Evolutionary conservation across 2,888 invertebrate genomes (phyloP), one percentile per base, ranked within the genome.

Genomic region (Cancer borealis): DNA sequence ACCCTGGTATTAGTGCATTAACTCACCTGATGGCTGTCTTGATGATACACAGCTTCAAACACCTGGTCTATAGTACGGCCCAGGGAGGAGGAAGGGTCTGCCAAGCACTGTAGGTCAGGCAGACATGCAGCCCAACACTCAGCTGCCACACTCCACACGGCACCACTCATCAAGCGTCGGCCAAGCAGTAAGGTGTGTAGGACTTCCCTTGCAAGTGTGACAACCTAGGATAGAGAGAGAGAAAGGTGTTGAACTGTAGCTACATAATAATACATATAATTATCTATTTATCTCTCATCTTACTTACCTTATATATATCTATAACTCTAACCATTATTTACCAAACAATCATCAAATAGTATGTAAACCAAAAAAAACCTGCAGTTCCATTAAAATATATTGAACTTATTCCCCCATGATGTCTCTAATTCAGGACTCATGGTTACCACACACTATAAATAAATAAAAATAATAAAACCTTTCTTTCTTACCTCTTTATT

Each of bases 101-200:
- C 46, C 30, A 94, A 30, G 45, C 91, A 91, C 45, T 92, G 92
- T 0, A 94, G 66, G 49, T 94, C 79, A 66, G 91, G 45, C 14
- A 94, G 91, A 91, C 92, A 91, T 1, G 14, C 17, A 46, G 54
- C 12, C 94, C 94, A 94, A 87, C 92, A 91, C 30, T 92, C 87
- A 30, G 39, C 91, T 45, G 94, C 94, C 21, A 45, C 45, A 66
- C 26, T 45, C 93, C 93, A 93, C 47, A 95, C 93, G 21, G 91
- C 6, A 12, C n/a, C 14, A 26, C 30, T 93, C 95, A 95, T 95
- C 54, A 95, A 45, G 21, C 46, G 84, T 5, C 46, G 91, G 4
- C 94, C 92, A 47, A 30, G 26, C 60, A 94, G 45, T 5, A 92
- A n/a, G 5, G 47, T 87, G 26, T 66, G 89, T n/a, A 94, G n/a